Base-by-base conservation (phyloP, 2,797 vertebrate genomes). In the Peromyscus aztecus region DNA sequence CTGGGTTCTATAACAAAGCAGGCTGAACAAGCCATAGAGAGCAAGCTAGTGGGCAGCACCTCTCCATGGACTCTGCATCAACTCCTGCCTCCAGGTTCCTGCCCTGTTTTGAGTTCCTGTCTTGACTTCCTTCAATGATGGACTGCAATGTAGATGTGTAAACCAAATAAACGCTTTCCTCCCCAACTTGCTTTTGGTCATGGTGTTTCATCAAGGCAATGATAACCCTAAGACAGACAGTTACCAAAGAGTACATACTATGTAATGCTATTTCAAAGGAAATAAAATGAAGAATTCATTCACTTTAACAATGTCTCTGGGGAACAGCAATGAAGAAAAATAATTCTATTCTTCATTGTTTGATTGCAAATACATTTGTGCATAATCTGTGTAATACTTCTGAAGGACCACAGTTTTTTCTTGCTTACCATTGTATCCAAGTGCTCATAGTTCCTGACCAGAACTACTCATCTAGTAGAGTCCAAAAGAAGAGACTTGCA, bases 381-480 rank as follows among this genome's bases (percentile, higher is more conserved):
- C 80, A 93, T 49, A 75, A 89, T 77, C 16, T 76, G n/a, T 34
- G 46, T 52, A 31, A 17, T 57, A 63, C n/a, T 95, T 93, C 78
- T 43, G 83, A 88, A 69, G 10, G 40, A 52, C 24, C 2, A 4
- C 59, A 81, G 73, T 84, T 94, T 78, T 69, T 34, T 55, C 59
- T 95, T 91, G 49, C 13, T 76, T 37, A 59, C 63, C 34, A 81
- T 1, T 84, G 17, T 63, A 49, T 93, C 59, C 49, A 91, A 84
- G 59, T 4, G 88, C 16, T 10, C 13, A 84, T 6, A 14, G 55
- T 57, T 24, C 55, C 49, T 69, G 27, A 73, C 37, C 80, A 17
- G 34, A 88, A 90, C 87, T 52, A 13, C 77, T 88, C 88, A 83
- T 69, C 89, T 86, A 81, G 16, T 77, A 34, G 57, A 73, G 24